These are phyloP conservation scores for Tupiocoris notatus DNA, from an alignment of 2,888 invertebrate species.

Conservation along the genomic window DNA sequence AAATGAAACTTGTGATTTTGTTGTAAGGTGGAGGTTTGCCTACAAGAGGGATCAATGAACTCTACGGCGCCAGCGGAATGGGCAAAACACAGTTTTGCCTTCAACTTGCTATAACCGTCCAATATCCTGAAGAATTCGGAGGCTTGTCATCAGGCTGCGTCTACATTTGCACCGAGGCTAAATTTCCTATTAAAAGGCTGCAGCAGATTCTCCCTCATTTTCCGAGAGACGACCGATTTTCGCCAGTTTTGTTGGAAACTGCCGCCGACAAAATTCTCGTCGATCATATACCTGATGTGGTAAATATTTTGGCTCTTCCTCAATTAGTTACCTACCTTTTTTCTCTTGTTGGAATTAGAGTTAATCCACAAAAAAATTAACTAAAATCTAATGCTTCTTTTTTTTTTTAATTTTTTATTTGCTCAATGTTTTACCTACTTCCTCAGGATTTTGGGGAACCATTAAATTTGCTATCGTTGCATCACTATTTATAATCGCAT, in stretches of 20 bases:
- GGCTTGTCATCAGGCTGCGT: slow-evolving; percentile 61
- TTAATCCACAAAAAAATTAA: no score
- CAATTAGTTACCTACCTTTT: not conserved
- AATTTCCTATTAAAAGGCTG: slow-evolving; percentile 69
- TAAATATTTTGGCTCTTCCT: slow-evolving; percentile 50
- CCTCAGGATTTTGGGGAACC: no score
- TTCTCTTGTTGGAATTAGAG: no score
- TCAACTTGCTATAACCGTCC: slow-evolving; percentile 67
- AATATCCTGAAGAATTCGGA: slow-evolving; percentile 58
- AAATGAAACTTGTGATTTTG: no score
- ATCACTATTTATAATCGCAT: no score
- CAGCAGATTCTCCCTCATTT: slow-evolving; percentile 56
- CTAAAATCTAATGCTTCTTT: no score
- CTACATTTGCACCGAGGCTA: slow-evolving; percentile 76
- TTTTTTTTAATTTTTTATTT: no score
- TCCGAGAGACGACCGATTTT: slow-evolving; percentile 30
- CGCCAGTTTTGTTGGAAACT: slow-evolving; percentile 50
- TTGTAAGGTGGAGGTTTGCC: slow-evolving; percentile 65
- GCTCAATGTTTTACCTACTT: no score
- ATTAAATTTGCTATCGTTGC: no score
- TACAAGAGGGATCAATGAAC: slow-evolving; percentile 68
- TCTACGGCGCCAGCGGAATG: slow-evolving; percentile 75
- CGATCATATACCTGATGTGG: slow-evolving; percentile 63
- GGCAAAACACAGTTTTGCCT: slow-evolving; percentile 81
- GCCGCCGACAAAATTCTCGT: slow-evolving; percentile 63